Evolutionary conservation across 2,113 vertebrate species (phyloP).

Genomic region (Sclerurus mexicanus): DNA sequence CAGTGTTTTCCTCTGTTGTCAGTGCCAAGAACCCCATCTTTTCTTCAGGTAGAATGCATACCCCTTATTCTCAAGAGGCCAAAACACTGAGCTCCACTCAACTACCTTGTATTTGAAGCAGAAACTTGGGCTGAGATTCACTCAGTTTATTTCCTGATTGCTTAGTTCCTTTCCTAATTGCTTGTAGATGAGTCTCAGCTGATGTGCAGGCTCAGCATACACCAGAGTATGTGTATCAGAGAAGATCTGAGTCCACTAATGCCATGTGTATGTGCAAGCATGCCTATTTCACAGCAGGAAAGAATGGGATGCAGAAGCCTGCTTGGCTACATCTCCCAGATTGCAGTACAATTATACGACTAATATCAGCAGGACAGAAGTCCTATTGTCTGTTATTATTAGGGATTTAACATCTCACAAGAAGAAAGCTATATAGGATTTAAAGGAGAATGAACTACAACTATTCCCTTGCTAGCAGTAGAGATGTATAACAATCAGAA

Average conservation of each 20-base stretch:
- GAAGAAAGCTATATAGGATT: not conserved
- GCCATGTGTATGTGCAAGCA: not conserved
- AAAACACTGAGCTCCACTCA: not conserved
- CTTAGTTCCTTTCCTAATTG: not conserved
- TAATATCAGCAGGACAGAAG: not conserved
- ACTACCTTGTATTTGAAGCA: not conserved
- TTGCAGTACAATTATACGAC: not conserved
- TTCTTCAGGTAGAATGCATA: not conserved
- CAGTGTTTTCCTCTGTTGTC: not conserved
- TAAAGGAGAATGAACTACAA: not conserved
- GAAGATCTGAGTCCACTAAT: not conserved
- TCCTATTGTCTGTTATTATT: not conserved
- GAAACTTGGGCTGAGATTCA: not conserved
- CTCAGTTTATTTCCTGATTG: not conserved
- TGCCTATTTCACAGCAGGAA: not conserved
- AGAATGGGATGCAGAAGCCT: not conserved
- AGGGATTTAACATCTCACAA: not conserved
- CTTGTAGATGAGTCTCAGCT: not conserved
- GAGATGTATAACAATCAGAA: not conserved
- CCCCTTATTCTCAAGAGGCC: not conserved
- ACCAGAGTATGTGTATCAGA: accelerated
- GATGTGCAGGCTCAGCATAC: not conserved
- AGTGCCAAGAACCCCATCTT: not conserved
- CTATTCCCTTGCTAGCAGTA: not conserved
- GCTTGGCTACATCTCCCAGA: not conserved